Conservation (phyloP, 23 tunicate species). For the Clavelina lepadiformis region DNA sequence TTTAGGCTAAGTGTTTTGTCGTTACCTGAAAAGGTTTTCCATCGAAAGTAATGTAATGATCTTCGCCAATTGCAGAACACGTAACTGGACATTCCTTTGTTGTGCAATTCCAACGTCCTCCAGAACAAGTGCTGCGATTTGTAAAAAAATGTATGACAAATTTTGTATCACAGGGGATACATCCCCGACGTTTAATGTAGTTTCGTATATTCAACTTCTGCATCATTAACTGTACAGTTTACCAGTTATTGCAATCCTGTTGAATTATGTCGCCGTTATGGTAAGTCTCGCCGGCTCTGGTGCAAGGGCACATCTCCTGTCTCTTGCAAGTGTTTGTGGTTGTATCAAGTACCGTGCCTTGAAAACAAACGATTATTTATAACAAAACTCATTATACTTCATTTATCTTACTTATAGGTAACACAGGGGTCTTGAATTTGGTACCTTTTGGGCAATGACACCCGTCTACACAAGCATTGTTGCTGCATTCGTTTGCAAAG, state of each 20-base stretch:
- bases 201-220: background rate
- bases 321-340: constrained; percentile 42
- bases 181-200: no score
- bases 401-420: background rate
- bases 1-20: background rate
- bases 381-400: background rate
- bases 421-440: background rate
- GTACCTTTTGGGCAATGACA: constrained; percentile 87
- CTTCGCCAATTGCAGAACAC: constrained; percentile 84
- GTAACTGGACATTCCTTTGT: constrained; percentile 55
- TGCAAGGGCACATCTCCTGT: constrained; percentile 61
- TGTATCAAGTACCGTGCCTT: constrained; percentile 81
- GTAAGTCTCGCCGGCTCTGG: constrained; percentile 41
- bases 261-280: constrained; percentile 44
- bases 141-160: no score
- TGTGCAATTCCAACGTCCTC: constrained; percentile 90
- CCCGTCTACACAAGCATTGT: constrained; percentile 74
- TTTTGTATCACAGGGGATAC: no score
- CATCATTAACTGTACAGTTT: background rate
- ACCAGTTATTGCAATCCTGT: constrained; percentile 92
- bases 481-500: constrained; percentile 34
- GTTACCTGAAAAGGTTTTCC: constrained; percentile 76
- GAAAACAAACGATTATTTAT: background rate
- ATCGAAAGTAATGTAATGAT: constrained; percentile 85
- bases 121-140: constrained; percentile 53